phyloP scores from a whole-genome alignment of 2,888 invertebrate genomes.

The Crepidodera aurea region DNA sequence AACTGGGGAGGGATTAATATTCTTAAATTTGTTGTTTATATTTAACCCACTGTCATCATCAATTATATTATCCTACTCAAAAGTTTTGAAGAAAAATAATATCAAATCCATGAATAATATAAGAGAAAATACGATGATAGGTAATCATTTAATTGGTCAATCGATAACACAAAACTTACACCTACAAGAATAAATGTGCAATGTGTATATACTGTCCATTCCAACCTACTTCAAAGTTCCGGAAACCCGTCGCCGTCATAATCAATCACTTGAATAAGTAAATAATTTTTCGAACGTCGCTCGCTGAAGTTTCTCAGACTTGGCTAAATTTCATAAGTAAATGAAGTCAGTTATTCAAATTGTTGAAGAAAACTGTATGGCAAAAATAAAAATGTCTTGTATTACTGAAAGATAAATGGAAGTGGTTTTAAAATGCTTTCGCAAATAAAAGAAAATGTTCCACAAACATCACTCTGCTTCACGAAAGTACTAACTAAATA shows the following conservation, averaged over 20 bases:
- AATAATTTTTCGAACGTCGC: constrained; percentile 15
- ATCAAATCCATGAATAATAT: too few species aligned
- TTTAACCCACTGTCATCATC: too few species aligned
- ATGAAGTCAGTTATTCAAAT: constrained; percentile 10
- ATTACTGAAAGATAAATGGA: not conserved
- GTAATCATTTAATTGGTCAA: not conserved
- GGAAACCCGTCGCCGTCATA: constrained; percentile 8
- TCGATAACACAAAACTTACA: constrained; percentile 15
- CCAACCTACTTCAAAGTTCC: constrained; percentile 5
- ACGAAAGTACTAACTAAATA: too few species aligned
- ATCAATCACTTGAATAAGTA: constrained; percentile 24
- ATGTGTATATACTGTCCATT: constrained; percentile 2
- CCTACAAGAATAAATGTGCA: constrained; percentile 8
- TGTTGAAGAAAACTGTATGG: constrained; percentile 3
- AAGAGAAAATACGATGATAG: too few species aligned
- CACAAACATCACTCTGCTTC: too few species aligned
- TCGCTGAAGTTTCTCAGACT: constrained; percentile 9
- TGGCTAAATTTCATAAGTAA: constrained; percentile 6
- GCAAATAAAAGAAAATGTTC: too few species aligned
- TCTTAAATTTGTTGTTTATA: too few species aligned
- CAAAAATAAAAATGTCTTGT: not conserved
- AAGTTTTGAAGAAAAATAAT: too few species aligned
- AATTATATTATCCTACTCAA: too few species aligned
- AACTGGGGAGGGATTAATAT: too few species aligned
- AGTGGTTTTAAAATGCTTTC: not conserved